A percentile compares a stretch with the other conserved stretches of the same genome.
These are phyloP conservation scores for Myoxocephalus aenaeus DNA, from an alignment of 2,797 vertebrate species.

Conservation along the genomic window DNA sequence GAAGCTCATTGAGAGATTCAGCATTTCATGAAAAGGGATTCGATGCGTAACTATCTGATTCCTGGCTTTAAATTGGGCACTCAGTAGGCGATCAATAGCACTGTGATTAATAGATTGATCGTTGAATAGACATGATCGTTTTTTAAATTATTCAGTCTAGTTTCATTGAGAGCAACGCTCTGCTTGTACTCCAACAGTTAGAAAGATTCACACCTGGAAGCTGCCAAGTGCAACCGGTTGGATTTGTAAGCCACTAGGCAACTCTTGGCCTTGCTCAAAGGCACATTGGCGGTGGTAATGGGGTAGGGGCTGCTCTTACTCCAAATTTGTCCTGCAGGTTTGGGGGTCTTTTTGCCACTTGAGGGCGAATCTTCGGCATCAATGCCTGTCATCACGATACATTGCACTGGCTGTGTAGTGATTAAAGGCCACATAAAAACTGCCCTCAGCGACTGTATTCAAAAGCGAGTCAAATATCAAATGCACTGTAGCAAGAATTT, in stretches of 20 bases:
- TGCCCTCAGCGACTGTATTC: conserved; percentile 42
- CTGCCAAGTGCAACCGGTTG: conserved; percentile 35
- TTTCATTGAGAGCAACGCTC: conserved; percentile 25
- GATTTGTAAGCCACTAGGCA: conserved; percentile 21
- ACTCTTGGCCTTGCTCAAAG: conserved; percentile 33
- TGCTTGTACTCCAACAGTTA: conserved; percentile 18
- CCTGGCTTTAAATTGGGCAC: conserved; percentile 48
- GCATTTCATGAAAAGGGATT: conserved; percentile 44
- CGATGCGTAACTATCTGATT: conserved; percentile 33
- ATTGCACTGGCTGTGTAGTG: conserved; percentile 38
- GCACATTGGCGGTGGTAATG: conserved; percentile 11
- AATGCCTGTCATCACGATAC: conserved; percentile 28
- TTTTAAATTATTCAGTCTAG: conserved; percentile 8
- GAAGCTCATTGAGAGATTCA: conserved; percentile 44
- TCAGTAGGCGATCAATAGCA: conserved; percentile 68
- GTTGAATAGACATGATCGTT: conserved; percentile 40
- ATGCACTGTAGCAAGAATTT: conserved; percentile 61
- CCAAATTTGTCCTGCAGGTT: conserved; percentile 41
- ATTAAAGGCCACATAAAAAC: conserved; percentile 39
- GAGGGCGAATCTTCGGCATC: conserved; percentile 18
- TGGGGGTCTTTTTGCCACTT: conserved; percentile 38
- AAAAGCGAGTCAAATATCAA: conserved; percentile 45
- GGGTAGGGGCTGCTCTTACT: conserved; percentile 11
- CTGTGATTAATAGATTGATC: conserved; percentile 69
- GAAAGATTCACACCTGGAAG: conserved; percentile 23